These are phyloP conservation scores for Drosophila bocqueti DNA, from an alignment of 1,140 invertebrate genomes.

Conservation along the genomic window DNA sequence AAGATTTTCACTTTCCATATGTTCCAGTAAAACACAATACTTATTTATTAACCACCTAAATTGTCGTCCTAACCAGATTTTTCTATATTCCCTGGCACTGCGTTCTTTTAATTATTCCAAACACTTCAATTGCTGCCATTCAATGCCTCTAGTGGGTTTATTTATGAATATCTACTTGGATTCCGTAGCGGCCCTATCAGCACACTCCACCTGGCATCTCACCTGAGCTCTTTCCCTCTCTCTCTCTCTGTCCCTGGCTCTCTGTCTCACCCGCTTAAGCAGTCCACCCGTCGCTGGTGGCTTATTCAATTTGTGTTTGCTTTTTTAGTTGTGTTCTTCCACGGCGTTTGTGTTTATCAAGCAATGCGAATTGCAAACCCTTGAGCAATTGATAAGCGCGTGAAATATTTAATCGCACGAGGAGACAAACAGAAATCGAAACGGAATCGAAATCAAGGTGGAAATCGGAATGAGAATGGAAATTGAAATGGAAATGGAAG, in stretches of 20 bases:
- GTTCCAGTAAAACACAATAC: too few species aligned
- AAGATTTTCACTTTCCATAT: too few species aligned
- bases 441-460: slow-evolving; percentile 22
- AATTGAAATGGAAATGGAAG: slow-evolving; percentile 27
- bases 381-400: slow-evolving; percentile 76
- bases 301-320: slow-evolving; percentile 50
- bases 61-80: background rate
- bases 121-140: background rate
- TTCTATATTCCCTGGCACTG: background rate
- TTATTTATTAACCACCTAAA: too few species aligned
- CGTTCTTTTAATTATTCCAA: background rate
- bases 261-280: slow-evolving; percentile 17
- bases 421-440: slow-evolving; percentile 55
- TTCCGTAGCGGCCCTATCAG: slow-evolving; percentile 17
- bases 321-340: slow-evolving; percentile 32
- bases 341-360: slow-evolving; percentile 61
- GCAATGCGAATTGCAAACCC: slow-evolving; percentile 69
- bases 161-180: slow-evolving; percentile 26
- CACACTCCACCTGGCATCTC: background rate
- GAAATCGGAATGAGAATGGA: slow-evolving; percentile 12
- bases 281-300: slow-evolving; percentile 26
- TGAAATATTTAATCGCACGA: slow-evolving; percentile 76
- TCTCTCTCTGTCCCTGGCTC: background rate
- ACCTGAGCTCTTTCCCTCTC: slow-evolving; percentile 1
- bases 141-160: background rate